Evolutionary conservation across 1,140 invertebrate species (phyloP).

Genomic region (Cotesia chilonis): DNA sequence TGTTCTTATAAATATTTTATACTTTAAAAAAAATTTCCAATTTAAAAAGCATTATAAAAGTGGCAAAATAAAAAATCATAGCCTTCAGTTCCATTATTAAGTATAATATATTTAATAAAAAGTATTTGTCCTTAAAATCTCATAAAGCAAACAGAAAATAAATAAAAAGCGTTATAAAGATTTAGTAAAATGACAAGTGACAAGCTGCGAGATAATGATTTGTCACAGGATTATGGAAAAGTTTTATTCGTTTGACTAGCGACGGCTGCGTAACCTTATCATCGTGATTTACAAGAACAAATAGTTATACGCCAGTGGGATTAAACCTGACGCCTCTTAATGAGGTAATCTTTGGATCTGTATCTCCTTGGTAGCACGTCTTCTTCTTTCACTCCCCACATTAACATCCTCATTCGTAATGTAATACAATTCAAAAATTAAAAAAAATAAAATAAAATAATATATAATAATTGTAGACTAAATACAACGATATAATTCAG

Average conservation of each 20-base stretch:
- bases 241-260: conserved; percentile 43
- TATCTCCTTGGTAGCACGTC: conserved; percentile 45
- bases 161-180: neutral
- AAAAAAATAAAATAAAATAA: neutral
- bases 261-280: conserved; percentile 52
- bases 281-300: conserved; percentile 64
- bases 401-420: neutral
- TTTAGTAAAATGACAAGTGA: neutral
- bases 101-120: neutral
- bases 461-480: too few relatives aligned
- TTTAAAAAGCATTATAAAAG: neutral
- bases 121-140: neutral
- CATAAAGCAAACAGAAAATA: neutral
- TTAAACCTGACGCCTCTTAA: conserved; percentile 59
- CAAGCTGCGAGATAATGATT: conserved; percentile 3
- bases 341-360: conserved; percentile 59
- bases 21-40: neutral
- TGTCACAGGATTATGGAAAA: conserved; percentile 52
- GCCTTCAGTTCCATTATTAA: too few relatives aligned
- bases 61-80: too few relatives aligned
- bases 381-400: conserved; percentile 4
- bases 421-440: neutral
- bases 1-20: too few relatives aligned
- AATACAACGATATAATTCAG: too few relatives aligned
- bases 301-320: conserved; percentile 51